Base-by-base conservation (phyloP, 1,140 invertebrate genomes). In the Stegodyphus dumicola region DNA sequence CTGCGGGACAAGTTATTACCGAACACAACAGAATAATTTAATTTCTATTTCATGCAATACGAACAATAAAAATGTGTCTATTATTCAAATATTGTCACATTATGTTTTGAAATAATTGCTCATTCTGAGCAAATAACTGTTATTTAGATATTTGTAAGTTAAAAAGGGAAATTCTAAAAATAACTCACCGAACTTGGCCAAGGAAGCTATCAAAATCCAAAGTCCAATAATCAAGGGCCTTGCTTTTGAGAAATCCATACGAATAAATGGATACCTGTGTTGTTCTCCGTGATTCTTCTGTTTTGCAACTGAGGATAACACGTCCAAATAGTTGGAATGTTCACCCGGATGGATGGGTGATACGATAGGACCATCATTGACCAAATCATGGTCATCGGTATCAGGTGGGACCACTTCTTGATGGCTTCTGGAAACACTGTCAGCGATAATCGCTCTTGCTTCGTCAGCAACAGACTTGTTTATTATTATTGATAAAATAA, bases 171-270 rank as follows among this genome's bases (percentile, higher is more conserved):
- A 33, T 33, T 33, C 33, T 33, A 33, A 33, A 33, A 33, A 3
- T 33, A 33, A 90, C 92, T 91, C 89, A 93, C 93, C 92, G 54
- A 93, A 91, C 90, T 93, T 93, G 49, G 93, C 92, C 18, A 93
- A 87, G 76, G 92, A 92, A 18, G 93, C 92, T 51, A 93, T 89
- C n/a, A 93, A 89, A 87, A 93, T 91, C 91, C 93, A 93, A n/a
- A 92, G 75, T 49, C 92, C 91, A 80, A 94, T 91, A 51, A 93
- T 92, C 88, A 92, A 91, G 56, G 92, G 93, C 70, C 91, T 89
- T 81, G 92, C 91, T 11, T 85, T 76, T 0, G 81, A 64, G 48
- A 76, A 85, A 77, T 85, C 81, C 81, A 85, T 85, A 54, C 66
- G 7, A 15, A 85, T 69, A n/a, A 85, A 85, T 6, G 81, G 81